Conservation (phyloP, 1,140 invertebrate genomes). For the Diorhabda elongata region DNA sequence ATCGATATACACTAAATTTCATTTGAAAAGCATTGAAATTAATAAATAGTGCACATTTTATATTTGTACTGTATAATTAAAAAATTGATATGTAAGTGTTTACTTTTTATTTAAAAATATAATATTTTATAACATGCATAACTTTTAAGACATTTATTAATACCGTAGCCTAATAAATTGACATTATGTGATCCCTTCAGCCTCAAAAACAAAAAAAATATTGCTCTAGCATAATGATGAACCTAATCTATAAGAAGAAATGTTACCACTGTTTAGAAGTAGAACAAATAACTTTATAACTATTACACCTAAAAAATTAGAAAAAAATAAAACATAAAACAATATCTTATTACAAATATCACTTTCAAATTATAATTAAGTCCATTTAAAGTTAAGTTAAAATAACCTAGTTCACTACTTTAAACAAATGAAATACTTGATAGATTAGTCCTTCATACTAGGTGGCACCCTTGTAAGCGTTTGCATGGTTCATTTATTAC, state of each 20-base stretch:
- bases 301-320: not conserved
- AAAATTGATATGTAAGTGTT: not conserved
- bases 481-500: no score
- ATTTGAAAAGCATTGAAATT: no score
- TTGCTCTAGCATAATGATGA: not conserved
- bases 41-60: no score
- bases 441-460: not conserved
- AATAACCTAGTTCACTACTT: conserved; percentile 3
- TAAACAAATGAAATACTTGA: not conserved
- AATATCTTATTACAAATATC: conserved; percentile 1
- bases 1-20: no score
- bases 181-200: not conserved
- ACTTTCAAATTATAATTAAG: conserved; percentile 9
- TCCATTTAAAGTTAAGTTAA: conserved; percentile 10
- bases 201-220: not conserved
- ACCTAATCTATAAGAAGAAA: conserved; percentile 6
- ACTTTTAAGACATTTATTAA: not conserved
- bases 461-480: no score
- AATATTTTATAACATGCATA: not conserved
- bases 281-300: not conserved
- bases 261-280: not conserved
- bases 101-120: not conserved
- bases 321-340: no score
- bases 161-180: not conserved
- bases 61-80: no score